Evolutionary conservation across 2,888 invertebrate genomes (phyloP).

Genomic region (Sepiola atlantica): DNA sequence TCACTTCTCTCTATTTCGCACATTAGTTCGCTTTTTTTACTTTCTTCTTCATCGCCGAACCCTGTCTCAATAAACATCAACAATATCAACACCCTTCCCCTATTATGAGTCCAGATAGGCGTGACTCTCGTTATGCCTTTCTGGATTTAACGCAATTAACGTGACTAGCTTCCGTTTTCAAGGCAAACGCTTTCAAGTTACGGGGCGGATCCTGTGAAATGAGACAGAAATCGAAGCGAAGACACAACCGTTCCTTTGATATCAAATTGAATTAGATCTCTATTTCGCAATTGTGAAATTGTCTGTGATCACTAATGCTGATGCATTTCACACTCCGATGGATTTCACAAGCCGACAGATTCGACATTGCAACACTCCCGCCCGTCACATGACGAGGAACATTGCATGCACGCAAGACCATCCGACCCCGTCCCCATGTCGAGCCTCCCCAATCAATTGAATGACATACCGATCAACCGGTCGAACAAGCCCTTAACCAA

Average conservation of each 20-base stretch:
- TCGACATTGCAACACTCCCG: background rate
- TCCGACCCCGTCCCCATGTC: background rate
- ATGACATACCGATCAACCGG: background rate
- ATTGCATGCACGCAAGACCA: background rate
- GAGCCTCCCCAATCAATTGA: background rate
- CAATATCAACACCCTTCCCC: background rate
- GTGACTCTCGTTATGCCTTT: background rate
- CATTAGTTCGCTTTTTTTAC: fast-evolving
- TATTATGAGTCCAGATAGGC: background rate
- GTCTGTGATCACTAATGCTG: constrained; percentile 32
- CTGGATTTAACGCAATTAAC: background rate
- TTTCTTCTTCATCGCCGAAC: background rate
- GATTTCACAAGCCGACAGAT: background rate
- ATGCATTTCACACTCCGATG: constrained; percentile 13
- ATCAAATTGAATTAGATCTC: background rate
- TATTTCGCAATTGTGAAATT: constrained; percentile 20
- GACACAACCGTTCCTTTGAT: background rate
- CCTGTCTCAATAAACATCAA: background rate
- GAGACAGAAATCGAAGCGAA: background rate
- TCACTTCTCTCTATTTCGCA: background rate
- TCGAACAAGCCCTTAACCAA: background rate
- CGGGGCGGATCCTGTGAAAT: background rate
- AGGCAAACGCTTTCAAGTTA: constrained; percentile 6
- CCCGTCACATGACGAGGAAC: background rate
- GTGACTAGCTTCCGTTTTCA: background rate